phyloP scores from a whole-genome alignment of 2,888 invertebrate species.

The Epiblema foenella region DNA sequence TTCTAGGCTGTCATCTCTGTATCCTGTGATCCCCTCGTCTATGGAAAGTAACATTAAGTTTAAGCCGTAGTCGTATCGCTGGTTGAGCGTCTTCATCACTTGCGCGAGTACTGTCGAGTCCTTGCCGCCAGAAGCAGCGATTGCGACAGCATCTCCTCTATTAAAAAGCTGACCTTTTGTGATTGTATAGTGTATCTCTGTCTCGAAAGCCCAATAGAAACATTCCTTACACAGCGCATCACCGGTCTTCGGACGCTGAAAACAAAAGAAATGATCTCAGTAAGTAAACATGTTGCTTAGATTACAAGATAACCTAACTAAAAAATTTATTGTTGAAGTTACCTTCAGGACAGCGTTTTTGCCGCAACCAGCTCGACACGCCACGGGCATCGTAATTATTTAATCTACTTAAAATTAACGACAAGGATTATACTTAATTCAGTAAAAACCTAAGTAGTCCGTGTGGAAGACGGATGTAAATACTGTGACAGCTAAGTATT shows the following conservation, averaged over 20 bases:
- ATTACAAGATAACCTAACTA: slow-evolving; percentile 48
- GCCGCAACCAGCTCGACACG: slow-evolving; percentile 90
- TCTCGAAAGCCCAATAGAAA: slow-evolving; percentile 97
- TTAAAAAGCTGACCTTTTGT: slow-evolving; percentile 91
- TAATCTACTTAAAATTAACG: neutral
- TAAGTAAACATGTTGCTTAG: slow-evolving; percentile 9
- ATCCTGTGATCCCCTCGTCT: slow-evolving; percentile 99
- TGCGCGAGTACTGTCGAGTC: slow-evolving; percentile 99
- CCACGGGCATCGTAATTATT: slow-evolving; percentile 85
- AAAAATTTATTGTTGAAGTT: slow-evolving; percentile 26
- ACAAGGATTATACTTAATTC: neutral
- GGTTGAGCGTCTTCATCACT: slow-evolving; percentile 95
- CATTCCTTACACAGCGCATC: slow-evolving; percentile 97
- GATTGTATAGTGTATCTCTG: slow-evolving; percentile 97
- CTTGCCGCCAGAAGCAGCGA: slow-evolving; percentile 97
- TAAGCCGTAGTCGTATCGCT: slow-evolving; percentile 95
- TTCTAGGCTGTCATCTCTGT: slow-evolving; percentile 97
- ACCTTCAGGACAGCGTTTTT: slow-evolving; percentile 91
- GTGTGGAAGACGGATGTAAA: neutral
- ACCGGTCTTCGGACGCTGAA: slow-evolving; percentile 95
- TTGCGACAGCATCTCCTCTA: slow-evolving; percentile 93
- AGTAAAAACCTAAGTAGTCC: slow-evolving; percentile 3
- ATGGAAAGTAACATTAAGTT: slow-evolving; percentile 96
- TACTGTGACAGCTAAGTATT: slow-evolving; percentile 15
- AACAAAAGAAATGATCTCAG: slow-evolving; percentile 46